Base-by-base conservation (phyloP, 2,888 invertebrate species). In the Arge pagana region DNA sequence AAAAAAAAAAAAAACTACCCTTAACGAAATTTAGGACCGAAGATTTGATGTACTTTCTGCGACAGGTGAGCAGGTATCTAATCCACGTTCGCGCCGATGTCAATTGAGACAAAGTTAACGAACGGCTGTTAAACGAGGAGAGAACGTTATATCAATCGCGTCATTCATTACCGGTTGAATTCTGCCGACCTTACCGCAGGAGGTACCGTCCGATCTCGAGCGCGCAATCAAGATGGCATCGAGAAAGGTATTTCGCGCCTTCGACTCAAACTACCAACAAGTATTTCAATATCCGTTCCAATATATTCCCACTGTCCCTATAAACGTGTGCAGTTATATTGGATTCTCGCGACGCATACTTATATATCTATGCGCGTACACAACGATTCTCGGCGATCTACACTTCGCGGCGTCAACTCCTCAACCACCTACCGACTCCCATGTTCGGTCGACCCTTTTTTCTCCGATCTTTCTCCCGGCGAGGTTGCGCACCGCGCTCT, bases 261-360 rank as follows among this genome's bases (percentile, higher is more conserved):
- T 68, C 68, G 68, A 72, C 68, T 71, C 68, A 71, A 72, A 72
- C 72, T 72, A 72, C 72, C 72, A 71, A 72, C 71, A 72, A 72
- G 72, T 72, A 72, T 72, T 72, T 72, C 72, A 72, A 72, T 72
- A 72, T 72, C 71, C 68, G 67, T 62, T 67, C 69, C 71, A 71
- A 72, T 72, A 72, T 72, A 72, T 72, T 71, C 68, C 64, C 66
- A 68, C 69, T 70, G 65, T 67, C 64, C 66, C 65, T 66, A 67
- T 68, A 67, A 71, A 68, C 70, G 72, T 71, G 70, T 70, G 70
- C 70, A 69, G 69, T 68, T 72, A 72, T 72, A 72, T 72, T 72
- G 71, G 66, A 72, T 68, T 69, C 66, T 51, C 43, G 58, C 48
- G 35, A 18, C 30, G 19, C 23, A 45, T 30, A 45, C 21, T 15